Conservation (phyloP, 2,888 invertebrate genomes). For the Glyphotaelius pellucidus region DNA sequence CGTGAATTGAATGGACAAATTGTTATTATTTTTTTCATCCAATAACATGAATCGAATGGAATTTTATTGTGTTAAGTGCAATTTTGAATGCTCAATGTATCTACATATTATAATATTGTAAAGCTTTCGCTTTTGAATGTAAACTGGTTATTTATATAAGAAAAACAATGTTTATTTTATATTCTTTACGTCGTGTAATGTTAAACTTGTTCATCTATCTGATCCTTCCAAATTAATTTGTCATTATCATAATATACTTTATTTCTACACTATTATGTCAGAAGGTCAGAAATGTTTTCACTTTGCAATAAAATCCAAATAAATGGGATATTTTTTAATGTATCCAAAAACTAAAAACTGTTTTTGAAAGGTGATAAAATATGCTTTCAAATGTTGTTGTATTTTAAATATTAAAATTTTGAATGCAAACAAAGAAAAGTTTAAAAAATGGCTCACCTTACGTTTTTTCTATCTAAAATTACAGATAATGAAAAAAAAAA, state of each 20-base stretch:
- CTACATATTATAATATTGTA: conserved; percentile 18
- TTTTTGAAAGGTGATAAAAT: too few relatives aligned
- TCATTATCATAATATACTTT: background rate
- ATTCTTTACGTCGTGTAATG: background rate
- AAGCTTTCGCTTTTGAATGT: conserved; percentile 26
- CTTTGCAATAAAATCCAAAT: too few relatives aligned
- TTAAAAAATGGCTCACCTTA: too few relatives aligned
- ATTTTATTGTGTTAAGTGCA: conserved; percentile 25
- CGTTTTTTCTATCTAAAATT: too few relatives aligned
- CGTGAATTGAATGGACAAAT: background rate
- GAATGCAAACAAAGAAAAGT: too few relatives aligned
- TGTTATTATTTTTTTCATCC: conserved; percentile 19
- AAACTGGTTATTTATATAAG: background rate
- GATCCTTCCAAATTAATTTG: background rate
- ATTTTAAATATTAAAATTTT: too few relatives aligned
- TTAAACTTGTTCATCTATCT: background rate
- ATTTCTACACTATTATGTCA: too few relatives aligned
- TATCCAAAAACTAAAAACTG: too few relatives aligned
- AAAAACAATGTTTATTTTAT: background rate
- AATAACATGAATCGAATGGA: background rate
- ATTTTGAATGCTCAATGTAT: conserved; percentile 48
- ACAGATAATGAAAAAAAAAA: too few relatives aligned
- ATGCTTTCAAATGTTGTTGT: too few relatives aligned
- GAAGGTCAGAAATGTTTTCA: too few relatives aligned
- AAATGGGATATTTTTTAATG: too few relatives aligned